Evolutionary conservation across 2,888 invertebrate species (phyloP), one percentile per base, ranked within the genome.

Genomic region (Lochmaea crataegi): DNA sequence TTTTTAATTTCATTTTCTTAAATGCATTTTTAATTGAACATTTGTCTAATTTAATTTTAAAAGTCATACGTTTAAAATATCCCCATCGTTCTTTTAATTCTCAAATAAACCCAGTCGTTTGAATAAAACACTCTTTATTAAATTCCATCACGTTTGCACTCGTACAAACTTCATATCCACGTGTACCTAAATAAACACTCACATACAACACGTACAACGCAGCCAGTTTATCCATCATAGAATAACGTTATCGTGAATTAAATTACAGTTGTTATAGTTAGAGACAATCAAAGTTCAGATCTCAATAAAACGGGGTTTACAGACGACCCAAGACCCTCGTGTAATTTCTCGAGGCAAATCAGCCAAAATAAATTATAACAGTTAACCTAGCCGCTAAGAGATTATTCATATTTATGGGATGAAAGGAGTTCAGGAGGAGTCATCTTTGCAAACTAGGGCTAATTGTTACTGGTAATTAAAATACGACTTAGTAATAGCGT

Each of bases 181-280:
- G 5, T 53, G 2, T 10, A 16, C 10, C 53, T 53, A 18, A 18
- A 18, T 18, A 53, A 53, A 53, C 16, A 32, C 7, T 7, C 32
- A 32, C 32, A 7, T 26, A 26, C 5, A 22, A 26, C 5, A 22
- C 22, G 22, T 48, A 18, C 16, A 16, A 53, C 53, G 10, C 2
- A 18, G 9, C 2, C 16, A 16, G 18, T 53, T 53, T 53, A 53
- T 53, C 18, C 10, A 1, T 53, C 9, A 16, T 16, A 16, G 10
- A 53, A 53, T 53, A 18, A 16, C 9, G 16, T 53, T 53, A 53
- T 53, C 53, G 10, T 10, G 53, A 53, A 53, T 53, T 53, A 18
- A 18, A 53, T 53, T 53, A 53, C 18, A 53, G 53, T 53, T 53
- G 53, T 53, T 53, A 2, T 7, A 53, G 53, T 53, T 53, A 18